phyloP scores from a whole-genome alignment of 2,888 invertebrate genomes.

The Cantharis nigra region DNA sequence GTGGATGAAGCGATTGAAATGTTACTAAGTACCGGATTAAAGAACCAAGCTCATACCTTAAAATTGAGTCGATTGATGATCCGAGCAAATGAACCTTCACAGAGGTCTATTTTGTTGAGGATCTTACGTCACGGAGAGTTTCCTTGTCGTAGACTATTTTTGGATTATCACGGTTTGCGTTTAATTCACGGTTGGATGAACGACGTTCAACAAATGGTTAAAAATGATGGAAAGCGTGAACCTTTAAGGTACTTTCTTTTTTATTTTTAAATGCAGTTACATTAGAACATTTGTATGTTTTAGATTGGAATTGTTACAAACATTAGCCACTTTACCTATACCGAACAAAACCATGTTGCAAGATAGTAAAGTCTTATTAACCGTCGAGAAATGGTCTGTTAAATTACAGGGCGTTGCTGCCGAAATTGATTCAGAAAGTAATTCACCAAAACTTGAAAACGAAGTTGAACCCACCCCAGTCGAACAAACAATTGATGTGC shows the following conservation, averaged over 20 bases:
- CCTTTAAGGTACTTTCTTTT: slow-evolving; percentile 36
- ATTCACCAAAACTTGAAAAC: slow-evolving; percentile 48
- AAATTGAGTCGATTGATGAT: slow-evolving; percentile 91
- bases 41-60: slow-evolving; percentile 88
- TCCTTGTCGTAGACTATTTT: slow-evolving; percentile 83
- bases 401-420: slow-evolving; percentile 50
- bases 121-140: slow-evolving; percentile 80
- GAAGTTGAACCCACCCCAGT: slow-evolving; percentile 13
- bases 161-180: slow-evolving; percentile 90
- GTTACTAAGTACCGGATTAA: slow-evolving; percentile 76
- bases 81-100: slow-evolving; percentile 80
- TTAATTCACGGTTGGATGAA: slow-evolving; percentile 93
- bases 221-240: slow-evolving; percentile 47
- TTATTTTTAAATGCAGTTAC: slow-evolving; percentile 18
- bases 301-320: slow-evolving; percentile 77
- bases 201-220: slow-evolving; percentile 63
- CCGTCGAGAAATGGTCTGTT: slow-evolving; percentile 83
- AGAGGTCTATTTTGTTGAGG: slow-evolving; percentile 75
- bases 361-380: slow-evolving; percentile 86
- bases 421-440: slow-evolving; percentile 53
- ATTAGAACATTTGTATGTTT: slow-evolving; percentile 24
- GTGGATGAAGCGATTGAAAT: slow-evolving; percentile 88
- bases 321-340: slow-evolving; percentile 85
- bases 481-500: background rate
- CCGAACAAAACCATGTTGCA: slow-evolving; percentile 91